Conservation (phyloP, 2,888 invertebrate genomes). For the Nineta flava region DNA sequence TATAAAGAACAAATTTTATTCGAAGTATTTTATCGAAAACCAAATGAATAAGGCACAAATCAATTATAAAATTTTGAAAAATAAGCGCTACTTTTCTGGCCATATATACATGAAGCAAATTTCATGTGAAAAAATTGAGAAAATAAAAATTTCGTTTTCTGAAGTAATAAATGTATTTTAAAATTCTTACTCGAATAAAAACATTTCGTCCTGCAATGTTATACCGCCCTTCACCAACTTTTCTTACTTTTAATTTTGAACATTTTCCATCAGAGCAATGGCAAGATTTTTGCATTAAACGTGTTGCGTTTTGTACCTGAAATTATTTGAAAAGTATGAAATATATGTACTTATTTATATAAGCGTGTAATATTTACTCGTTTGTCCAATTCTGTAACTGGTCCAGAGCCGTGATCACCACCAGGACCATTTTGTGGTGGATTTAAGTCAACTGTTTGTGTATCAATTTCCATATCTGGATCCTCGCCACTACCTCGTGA, state of each 20-base stretch:
- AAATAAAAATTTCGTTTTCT: too few species aligned
- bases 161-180: neutral
- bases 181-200: conserved; percentile 60
- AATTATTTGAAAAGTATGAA: conserved; percentile 7
- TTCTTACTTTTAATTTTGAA: conserved; percentile 56
- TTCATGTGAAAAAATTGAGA: too few species aligned
- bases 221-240: conserved; percentile 75
- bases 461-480: conserved; percentile 42
- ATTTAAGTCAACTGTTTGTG: conserved; percentile 17
- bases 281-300: conserved; percentile 58
- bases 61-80: too few species aligned
- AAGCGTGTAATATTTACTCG: conserved; percentile 18
- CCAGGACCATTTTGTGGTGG: conserved; percentile 9
- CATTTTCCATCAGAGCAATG: conserved; percentile 54
- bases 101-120: too few species aligned
- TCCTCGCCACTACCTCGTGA: conserved; percentile 53
- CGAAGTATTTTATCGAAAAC: too few species aligned
- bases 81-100: too few species aligned
- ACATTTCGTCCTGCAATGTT: conserved; percentile 75
- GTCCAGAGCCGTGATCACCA: conserved; percentile 13
- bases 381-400: conserved; percentile 54
- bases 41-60: too few species aligned
- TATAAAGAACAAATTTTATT: too few species aligned
- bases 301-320: conserved; percentile 51
- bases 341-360: neutral